Evolutionary conservation across 1,140 invertebrate genomes (phyloP).

Genomic region (Conopomorpha cramerella): DNA sequence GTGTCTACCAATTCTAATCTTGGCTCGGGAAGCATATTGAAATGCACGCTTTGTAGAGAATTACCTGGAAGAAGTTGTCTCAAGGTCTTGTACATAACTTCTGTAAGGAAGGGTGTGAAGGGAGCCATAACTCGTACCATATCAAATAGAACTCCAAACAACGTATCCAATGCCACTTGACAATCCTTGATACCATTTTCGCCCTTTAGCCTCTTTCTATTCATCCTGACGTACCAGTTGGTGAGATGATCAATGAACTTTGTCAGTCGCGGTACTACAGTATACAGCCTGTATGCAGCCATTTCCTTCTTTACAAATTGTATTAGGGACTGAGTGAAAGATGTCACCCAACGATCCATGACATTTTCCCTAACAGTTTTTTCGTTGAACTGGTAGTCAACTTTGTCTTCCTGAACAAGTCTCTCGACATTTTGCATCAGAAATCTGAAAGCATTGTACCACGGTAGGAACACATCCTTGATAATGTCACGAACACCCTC

Average conservation of each 20-base stretch:
- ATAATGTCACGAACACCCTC: conserved; percentile 95
- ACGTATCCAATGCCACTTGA: conserved; percentile 80
- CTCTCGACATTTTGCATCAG: conserved; percentile 91
- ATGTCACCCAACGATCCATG: conserved; percentile 98
- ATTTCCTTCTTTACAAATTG: conserved; percentile 92
- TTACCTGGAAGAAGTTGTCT: conserved; percentile 54
- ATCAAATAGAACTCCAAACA: conserved; percentile 86
- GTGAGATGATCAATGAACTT: conserved; percentile 98
- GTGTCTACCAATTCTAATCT: conserved; percentile 77
- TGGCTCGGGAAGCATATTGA: conserved; percentile 82
- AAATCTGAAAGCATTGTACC: conserved; percentile 98
- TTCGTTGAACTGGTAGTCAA: conserved; percentile 68
- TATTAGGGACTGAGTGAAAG: conserved; percentile 92
- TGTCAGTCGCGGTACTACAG: conserved; percentile 90
- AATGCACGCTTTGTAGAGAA: conserved; percentile 80
- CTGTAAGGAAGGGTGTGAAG: conserved; percentile 96
- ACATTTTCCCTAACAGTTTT: conserved; percentile 72
- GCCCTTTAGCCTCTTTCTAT: conserved; percentile 90
- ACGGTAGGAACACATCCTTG: conserved; percentile 97
- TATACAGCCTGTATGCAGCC: conserved; percentile 92
- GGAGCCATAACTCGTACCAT: conserved; percentile 95
- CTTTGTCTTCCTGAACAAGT: conserved; percentile 73
- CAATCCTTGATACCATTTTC: conserved; percentile 82
- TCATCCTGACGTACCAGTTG: conserved; percentile 99
- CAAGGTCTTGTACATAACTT: conserved; percentile 93